Percentiles rank a stretch among this genome's conserved stretches.
These are phyloP conservation scores for Geopemphigus sp. DNA, from an alignment of 1,140 invertebrate genomes.

Conservation along the genomic window DNA sequence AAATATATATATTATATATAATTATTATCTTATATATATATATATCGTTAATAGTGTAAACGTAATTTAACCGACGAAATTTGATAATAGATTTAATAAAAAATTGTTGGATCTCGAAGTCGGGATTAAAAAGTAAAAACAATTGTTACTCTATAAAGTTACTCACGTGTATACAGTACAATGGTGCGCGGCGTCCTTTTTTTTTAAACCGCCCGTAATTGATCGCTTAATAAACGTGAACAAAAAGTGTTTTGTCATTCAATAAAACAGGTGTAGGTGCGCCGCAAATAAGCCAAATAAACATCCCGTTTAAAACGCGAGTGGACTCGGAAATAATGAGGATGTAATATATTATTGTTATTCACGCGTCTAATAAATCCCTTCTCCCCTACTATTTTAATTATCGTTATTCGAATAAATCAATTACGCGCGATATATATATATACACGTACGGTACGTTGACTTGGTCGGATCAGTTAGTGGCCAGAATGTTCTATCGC, in stretches of 20 bases:
- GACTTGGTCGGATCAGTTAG: neutral
- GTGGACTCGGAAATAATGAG: constrained; percentile 6
- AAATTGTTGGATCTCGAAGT: neutral
- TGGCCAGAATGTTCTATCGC: neutral
- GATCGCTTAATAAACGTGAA: neutral
- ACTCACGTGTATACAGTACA: constrained; percentile 12
- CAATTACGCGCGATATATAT: neutral
- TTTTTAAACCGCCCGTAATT: neutral
- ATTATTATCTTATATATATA: neutral
- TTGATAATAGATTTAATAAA: neutral
- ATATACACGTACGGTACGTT: neutral
- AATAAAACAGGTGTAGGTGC: neutral
- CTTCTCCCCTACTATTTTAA: neutral
- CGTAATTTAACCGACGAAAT: constrained; percentile 2
- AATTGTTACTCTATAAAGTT: constrained; percentile 9
- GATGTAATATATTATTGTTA: constrained; percentile 35
- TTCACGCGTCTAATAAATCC: constrained; percentile 7
- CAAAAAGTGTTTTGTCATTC: constrained; percentile 22
- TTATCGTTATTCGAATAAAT: neutral
- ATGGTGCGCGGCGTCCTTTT: neutral
- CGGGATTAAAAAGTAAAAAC: neutral
- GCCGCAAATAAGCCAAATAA: neutral
- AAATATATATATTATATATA: too few species aligned
- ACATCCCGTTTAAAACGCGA: constrained; percentile 32
- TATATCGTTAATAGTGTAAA: neutral